These are phyloP conservation scores for Gobio occitaniae DNA, from an alignment of 2,797 vertebrate species.

Conservation along the genomic window DNA sequence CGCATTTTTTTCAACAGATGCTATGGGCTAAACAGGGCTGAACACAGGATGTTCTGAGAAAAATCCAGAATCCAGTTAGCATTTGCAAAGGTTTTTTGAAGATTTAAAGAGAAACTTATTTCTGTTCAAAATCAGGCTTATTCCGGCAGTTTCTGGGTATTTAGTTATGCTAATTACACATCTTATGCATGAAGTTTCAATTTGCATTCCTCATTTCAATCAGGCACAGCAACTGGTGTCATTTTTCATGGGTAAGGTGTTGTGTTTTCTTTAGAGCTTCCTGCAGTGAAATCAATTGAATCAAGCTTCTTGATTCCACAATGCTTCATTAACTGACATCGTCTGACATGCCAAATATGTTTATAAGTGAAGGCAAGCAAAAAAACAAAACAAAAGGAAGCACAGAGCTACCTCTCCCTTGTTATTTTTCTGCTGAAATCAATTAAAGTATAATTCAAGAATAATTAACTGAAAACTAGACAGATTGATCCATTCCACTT, in stretches of 20 bases:
- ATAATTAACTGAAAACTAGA: constrained; percentile 19
- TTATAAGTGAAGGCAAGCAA: not conserved
- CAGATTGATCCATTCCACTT: constrained; percentile 15
- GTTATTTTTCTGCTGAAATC: constrained; percentile 10
- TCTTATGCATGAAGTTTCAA: constrained; percentile 41
- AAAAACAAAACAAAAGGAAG: not conserved
- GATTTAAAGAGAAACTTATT: not conserved
- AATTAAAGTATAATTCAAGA: not conserved
- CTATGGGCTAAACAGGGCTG: not conserved
- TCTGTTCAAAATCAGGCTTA: constrained; percentile 11
- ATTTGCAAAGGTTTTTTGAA: not conserved
- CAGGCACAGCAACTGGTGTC: constrained; percentile 40
- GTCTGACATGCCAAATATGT: not conserved
- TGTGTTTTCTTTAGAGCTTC: constrained; percentile 23
- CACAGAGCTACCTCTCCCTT: not conserved
- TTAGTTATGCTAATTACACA: constrained; percentile 41
- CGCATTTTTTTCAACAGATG: not conserved
- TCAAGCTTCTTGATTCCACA: constrained; percentile 46
- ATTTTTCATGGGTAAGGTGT: constrained; percentile 29
- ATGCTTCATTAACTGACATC: constrained; percentile 32
- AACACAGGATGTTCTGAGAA: not conserved
- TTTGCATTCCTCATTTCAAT: constrained; percentile 47
- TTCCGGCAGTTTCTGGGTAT: constrained; percentile 13
- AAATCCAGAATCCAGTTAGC: not conserved
- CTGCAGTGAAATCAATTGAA: constrained; percentile 2